Evolutionary conservation across 2,797 vertebrate species (phyloP), one percentile per base, ranked within the genome.

Genomic region (Prionace glauca): DNA sequence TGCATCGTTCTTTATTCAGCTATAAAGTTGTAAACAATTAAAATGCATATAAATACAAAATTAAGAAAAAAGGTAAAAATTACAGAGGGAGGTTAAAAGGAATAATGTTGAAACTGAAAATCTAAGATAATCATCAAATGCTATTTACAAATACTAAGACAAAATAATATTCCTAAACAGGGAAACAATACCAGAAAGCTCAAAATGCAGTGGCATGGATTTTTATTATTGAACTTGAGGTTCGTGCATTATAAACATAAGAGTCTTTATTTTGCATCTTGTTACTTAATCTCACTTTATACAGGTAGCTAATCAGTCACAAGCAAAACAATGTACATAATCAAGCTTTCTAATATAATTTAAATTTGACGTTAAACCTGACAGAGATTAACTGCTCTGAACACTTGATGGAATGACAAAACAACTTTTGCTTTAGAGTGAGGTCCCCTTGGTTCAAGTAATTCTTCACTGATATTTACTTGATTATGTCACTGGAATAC

Each of bases 221-320:
- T 69, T 92, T 92, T 92, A 92, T 92, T 92, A 9, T 26, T 91
- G 60, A 67, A 88, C 14, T 69, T 65, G 11, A 69, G 90, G 62
- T 41, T 92, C 90, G 24, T 92, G 90, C 90, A 92, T 69, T 67
- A 92, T 92, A 92, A 92, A 92, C n/a, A 88, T 16, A 92, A 60
- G 7, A 91, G 14, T 84, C 41, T 77, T 77, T 65, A 92, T 41
- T 11, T 67, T 41, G 22, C 7, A 92, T 69, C 36, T 36, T 92
- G 65, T 41, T 22, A n/a, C 12, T 69, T 92, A 36, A 18, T 92
- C 9, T 92, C 36, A 22, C 2, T 67, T 41, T 69, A 69, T 41
- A 92, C 16, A 92, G 29, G 62, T 91, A 65, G 60, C 10, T 24
- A 0, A 18, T 92, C 32, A 92, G 29, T 65, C 32, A 32, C 45